A percentile compares a stretch with the other conserved stretches of the same genome.
These are phyloP conservation scores for Porites divaricata DNA, from an alignment of 92 coral and sea anemone genomes.

Conservation along the genomic window DNA sequence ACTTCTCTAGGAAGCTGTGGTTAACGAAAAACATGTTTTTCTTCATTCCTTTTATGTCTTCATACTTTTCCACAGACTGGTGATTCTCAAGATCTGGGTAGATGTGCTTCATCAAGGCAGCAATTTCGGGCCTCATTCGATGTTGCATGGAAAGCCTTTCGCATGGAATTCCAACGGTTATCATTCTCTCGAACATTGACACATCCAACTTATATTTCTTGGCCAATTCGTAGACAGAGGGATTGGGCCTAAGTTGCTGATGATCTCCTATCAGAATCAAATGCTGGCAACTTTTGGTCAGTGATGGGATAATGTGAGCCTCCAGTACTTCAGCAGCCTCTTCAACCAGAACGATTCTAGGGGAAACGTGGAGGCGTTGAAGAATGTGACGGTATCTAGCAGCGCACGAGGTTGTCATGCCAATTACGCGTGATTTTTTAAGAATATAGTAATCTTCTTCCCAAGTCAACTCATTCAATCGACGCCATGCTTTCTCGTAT, in stretches of 20 bases:
- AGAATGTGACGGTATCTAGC: slow-evolving; percentile 73
- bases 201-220: slow-evolving; percentile 79
- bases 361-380: slow-evolving; percentile 60
- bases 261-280: slow-evolving; percentile 95
- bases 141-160: slow-evolving; percentile 87
- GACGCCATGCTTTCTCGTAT: slow-evolving; percentile 49
- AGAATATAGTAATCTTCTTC: slow-evolving; percentile 49
- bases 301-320: slow-evolving; percentile 86
- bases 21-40: slow-evolving; percentile 79
- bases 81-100: slow-evolving; percentile 77
- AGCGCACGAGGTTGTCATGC: slow-evolving; percentile 84
- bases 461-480: slow-evolving; percentile 54
- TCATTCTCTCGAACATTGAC: slow-evolving; percentile 91
- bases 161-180: slow-evolving; percentile 67
- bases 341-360: slow-evolving; percentile 82
- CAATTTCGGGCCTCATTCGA: slow-evolving; percentile 96
- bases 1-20: slow-evolving; percentile 64
- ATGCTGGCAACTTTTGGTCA: slow-evolving; percentile 82
- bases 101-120: slow-evolving; percentile 82
- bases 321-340: slow-evolving; percentile 98
- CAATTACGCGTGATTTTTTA: slow-evolving; percentile 63
- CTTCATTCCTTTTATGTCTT: slow-evolving; percentile 77
- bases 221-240: slow-evolving; percentile 79
- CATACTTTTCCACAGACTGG: slow-evolving; percentile 70
- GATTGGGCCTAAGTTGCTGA: slow-evolving; percentile 92